phyloP scores from a whole-genome alignment of 2,113 vertebrate genomes.

The Mystacornis crossleyi region DNA sequence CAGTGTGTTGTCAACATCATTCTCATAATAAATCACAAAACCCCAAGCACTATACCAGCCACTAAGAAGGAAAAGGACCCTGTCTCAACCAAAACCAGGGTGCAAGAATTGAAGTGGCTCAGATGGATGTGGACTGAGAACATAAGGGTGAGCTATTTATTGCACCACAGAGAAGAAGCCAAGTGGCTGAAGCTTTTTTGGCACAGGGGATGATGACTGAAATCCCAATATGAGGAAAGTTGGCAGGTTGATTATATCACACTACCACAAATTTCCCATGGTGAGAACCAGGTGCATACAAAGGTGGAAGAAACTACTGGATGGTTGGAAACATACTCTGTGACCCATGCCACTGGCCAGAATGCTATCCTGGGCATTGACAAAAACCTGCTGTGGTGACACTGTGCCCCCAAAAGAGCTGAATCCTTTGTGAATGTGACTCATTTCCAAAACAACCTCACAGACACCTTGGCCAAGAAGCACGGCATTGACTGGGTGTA shows the following conservation, averaged over 20 bases:
- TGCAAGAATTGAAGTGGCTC: background rate
- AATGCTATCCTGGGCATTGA: background rate
- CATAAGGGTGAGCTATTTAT: background rate
- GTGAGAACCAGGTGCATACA: background rate
- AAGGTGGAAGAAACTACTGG: background rate
- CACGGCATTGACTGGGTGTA: background rate
- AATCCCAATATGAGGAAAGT: background rate
- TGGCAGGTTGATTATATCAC: background rate
- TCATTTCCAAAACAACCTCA: background rate
- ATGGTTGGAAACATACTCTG: background rate
- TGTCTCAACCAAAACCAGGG: background rate
- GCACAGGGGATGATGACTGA: background rate
- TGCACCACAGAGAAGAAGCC: background rate
- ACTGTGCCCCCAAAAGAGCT: background rate
- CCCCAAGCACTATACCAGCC: background rate
- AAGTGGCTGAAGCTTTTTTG: background rate
- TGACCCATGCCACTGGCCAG: background rate
- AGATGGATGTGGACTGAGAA: background rate
- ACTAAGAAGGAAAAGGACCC: background rate
- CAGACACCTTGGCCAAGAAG: background rate
- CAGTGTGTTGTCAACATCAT: background rate
- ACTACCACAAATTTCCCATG: background rate
- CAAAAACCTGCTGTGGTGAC: background rate
- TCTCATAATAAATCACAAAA: background rate
- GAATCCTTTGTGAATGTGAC: background rate